A percentile compares a stretch with the other conserved stretches of the same genome.
phyloP scores from a whole-genome alignment of 2,888 invertebrate species.

The Stenotaenia linearis region DNA sequence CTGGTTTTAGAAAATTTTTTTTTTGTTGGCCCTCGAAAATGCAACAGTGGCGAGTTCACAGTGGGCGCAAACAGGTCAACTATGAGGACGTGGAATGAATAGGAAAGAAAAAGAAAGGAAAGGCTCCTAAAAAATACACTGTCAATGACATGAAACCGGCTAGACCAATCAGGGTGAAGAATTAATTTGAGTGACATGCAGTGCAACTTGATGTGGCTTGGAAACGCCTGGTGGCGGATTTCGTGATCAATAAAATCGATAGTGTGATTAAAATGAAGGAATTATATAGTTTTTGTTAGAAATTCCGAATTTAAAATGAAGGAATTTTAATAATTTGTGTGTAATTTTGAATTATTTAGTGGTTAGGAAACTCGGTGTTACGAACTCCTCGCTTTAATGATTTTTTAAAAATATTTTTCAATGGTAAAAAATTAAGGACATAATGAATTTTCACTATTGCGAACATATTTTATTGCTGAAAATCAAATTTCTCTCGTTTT shows the following conservation, averaged over 20 bases:
- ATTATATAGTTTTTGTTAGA: too few species aligned
- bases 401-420: too few species aligned
- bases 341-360: too few species aligned
- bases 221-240: not conserved
- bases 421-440: too few species aligned
- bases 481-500: too few species aligned
- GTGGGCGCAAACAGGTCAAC: slow-evolving; percentile 2
- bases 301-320: too few species aligned
- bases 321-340: too few species aligned
- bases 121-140: not conserved
- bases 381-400: too few species aligned
- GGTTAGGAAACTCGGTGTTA: too few species aligned
- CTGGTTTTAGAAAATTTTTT: not conserved
- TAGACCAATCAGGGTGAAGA: not conserved
- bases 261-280: not conserved
- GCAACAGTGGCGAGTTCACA: not conserved
- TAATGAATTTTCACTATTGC: too few species aligned
- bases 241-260: not conserved
- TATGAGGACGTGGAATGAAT: not conserved
- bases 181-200: slow-evolving; percentile 4
- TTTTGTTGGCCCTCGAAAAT: not conserved
- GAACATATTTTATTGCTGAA: too few species aligned
- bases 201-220: not conserved
- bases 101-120: slow-evolving; percentile 3
- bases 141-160: slow-evolving; percentile 13